phyloP scores from a whole-genome alignment of 1,140 invertebrate species.

The Lucilia sericata region DNA sequence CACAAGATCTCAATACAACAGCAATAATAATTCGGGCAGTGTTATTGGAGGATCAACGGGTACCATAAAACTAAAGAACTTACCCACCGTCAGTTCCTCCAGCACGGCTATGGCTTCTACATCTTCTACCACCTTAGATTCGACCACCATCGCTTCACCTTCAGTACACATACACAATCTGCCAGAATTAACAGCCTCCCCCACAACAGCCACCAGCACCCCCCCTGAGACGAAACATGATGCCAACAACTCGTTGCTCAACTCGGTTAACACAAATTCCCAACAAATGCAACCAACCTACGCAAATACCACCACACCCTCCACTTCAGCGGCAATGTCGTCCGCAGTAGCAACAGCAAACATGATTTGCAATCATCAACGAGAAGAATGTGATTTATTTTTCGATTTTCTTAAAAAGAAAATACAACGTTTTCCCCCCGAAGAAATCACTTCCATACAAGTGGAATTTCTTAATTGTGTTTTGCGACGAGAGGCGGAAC shows the following conservation, averaged over 20 bases:
- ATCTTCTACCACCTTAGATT: neutral
- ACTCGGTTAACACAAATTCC: neutral
- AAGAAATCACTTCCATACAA: slow-evolving; percentile 64
- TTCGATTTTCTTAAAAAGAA: slow-evolving; percentile 66
- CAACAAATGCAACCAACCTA: neutral
- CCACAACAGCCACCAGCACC: neutral
- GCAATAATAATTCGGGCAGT: slow-evolving; percentile 27
- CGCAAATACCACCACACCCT: neutral
- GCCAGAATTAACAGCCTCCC: neutral
- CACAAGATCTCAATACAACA: neutral
- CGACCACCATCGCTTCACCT: neutral
- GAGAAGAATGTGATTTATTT: slow-evolving; percentile 63
- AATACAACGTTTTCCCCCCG: slow-evolving; percentile 62
- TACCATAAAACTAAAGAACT: slow-evolving; percentile 36
- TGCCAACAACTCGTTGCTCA: neutral
- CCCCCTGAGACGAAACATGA: neutral
- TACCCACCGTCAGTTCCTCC: slow-evolving; percentile 40
- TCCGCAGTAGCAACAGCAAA: neutral
- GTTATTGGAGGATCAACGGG: slow-evolving; percentile 46
- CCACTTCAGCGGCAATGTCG: neutral
- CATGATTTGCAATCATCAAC: slow-evolving; percentile 48
- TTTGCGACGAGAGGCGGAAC: slow-evolving; percentile 56
- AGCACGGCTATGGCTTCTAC: neutral
- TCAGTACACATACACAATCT: neutral
- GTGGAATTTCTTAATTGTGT: slow-evolving; percentile 66